Percentiles rank a stretch among this genome's conserved stretches.
Evolutionary conservation across 2,797 vertebrate genomes (phyloP).

Genomic region (Phrynocephalus vlangalii): DNA sequence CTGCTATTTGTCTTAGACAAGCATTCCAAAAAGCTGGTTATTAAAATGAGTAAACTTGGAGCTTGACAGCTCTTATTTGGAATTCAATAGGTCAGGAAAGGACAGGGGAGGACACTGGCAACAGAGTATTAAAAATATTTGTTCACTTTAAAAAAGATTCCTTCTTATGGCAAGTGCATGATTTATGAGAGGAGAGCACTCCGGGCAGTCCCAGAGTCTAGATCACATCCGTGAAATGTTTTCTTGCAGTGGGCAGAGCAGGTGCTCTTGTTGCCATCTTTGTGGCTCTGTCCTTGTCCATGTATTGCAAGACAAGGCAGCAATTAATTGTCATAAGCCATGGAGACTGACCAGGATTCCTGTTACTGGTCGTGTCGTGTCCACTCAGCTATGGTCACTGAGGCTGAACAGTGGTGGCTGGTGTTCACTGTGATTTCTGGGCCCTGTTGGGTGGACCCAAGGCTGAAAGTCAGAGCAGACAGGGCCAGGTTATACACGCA

Average conservation of each 20-base stretch:
- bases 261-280: constrained; percentile 23
- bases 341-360: not conserved
- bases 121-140: constrained; percentile 34
- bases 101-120: constrained; percentile 23
- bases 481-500: no score
- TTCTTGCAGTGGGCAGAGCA: not conserved
- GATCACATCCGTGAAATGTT: constrained; percentile 11
- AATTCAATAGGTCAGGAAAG: constrained; percentile 31
- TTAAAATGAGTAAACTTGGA: constrained; percentile 44
- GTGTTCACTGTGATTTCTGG: no score
- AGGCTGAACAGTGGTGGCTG: no score
- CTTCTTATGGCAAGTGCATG: constrained; percentile 34
- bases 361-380: no score
- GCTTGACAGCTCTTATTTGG: constrained; percentile 1
- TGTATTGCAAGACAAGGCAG: not conserved
- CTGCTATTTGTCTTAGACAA: constrained; percentile 21
- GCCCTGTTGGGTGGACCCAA: no score
- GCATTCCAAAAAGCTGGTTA: constrained; percentile 13
- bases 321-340: constrained; percentile 7
- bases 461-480: no score
- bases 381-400: no score
- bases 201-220: constrained; percentile 21
- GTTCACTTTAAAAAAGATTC: constrained; percentile 31
- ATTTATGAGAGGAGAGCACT: constrained; percentile 7
- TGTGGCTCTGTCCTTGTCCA: fast-evolving